Percentiles rank a stretch among this genome's conserved stretches.
phyloP scores from a whole-genome alignment of 2,888 invertebrate genomes.

The Sminthurinus aureus region DNA sequence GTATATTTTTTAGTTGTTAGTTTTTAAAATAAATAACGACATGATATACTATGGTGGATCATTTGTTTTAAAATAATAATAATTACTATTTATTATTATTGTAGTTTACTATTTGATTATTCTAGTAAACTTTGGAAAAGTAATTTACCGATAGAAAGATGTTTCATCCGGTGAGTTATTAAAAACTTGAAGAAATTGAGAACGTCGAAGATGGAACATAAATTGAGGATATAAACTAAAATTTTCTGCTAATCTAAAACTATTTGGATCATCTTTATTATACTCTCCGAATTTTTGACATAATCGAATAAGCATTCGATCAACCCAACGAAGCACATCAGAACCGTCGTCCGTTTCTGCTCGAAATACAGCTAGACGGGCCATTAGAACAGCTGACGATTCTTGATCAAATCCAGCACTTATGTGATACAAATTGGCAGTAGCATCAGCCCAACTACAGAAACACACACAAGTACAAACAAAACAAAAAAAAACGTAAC shows the following conservation, averaged over 20 bases:
- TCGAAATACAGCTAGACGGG: conserved; percentile 93
- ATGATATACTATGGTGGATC: too few species aligned
- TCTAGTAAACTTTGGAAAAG: too few species aligned
- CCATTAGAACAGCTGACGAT: conserved; percentile 96
- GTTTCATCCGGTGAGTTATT: conserved; percentile 99
- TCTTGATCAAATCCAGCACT: conserved; percentile 98
- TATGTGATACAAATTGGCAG: conserved; percentile 86
- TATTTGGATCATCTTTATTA: conserved; percentile 95
- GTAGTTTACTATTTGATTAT: not conserved
- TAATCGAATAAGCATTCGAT: conserved; percentile 95
- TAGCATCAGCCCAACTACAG: conserved; percentile 92
- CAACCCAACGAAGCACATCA: conserved; percentile 98
- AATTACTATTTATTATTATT: too few species aligned
- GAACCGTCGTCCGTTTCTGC: conserved; percentile 92
- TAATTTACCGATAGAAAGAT: conserved; percentile 85
- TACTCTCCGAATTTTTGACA: conserved; percentile 99
- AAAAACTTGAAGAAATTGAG: conserved; percentile 99
- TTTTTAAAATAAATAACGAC: too few species aligned
- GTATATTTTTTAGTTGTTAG: not conserved
- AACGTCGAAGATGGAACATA: conserved; percentile 98
- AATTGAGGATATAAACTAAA: conserved; percentile 99
- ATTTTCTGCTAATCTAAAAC: conserved; percentile 94
- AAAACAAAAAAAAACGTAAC: too few species aligned
- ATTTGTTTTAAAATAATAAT: too few species aligned
- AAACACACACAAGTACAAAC: too few species aligned